Evolutionary conservation across 2,113 vertebrate species (phyloP).

Genomic region (Bungarus multicinctus): DNA sequence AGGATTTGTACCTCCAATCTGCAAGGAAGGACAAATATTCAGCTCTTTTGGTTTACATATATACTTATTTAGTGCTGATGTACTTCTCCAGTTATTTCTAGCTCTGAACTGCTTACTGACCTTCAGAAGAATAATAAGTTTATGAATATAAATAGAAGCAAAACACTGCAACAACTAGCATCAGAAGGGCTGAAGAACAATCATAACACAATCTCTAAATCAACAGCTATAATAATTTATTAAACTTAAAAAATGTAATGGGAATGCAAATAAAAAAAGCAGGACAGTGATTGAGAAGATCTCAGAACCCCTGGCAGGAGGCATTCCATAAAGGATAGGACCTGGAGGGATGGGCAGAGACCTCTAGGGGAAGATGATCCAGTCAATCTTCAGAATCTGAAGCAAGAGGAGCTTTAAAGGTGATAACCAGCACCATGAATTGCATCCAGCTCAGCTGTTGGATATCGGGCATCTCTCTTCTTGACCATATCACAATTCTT

Average conservation of each 20-base stretch:
- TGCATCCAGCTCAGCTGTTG: not conserved
- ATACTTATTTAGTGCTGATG: not conserved
- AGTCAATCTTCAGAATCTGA: not conserved
- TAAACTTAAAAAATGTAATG: not conserved
- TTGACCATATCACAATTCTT: no score
- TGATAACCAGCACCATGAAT: not conserved
- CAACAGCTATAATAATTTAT: not conserved
- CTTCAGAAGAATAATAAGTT: not conserved
- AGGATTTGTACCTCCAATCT: not conserved
- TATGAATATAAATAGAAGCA: not conserved
- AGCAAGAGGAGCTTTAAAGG: not conserved
- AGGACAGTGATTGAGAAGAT: not conserved
- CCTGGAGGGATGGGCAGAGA: not conserved
- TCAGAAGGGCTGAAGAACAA: not conserved
- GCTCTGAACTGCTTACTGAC: not conserved
- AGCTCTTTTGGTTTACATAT: not conserved
- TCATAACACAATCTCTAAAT: not conserved
- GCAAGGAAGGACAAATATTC: not conserved
- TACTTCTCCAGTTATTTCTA: not conserved
- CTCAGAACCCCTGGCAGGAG: not conserved
- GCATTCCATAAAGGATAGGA: not conserved
- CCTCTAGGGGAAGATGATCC: not conserved
- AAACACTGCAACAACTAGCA: not conserved
- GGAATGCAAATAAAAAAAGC: not conserved
- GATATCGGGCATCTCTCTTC: no score